These are phyloP conservation scores for Gymnarchus niloticus DNA, from an alignment of 2,113 vertebrate species.

Conservation along the genomic window DNA sequence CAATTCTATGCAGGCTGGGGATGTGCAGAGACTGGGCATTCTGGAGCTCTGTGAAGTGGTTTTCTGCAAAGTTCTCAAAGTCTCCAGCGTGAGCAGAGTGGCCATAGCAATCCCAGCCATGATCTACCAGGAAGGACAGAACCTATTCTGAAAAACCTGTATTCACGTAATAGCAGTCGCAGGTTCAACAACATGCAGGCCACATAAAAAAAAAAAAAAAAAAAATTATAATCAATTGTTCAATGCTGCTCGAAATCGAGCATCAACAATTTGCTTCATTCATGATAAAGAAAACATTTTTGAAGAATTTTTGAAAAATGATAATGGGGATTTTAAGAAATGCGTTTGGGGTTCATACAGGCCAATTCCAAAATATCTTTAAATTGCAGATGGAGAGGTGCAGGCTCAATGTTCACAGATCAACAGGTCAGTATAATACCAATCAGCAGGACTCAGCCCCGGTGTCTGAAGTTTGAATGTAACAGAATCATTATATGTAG, in stretches of 20 bases:
- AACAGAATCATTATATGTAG: background rate
- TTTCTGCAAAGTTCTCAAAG: conserved; percentile 82
- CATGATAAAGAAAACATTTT: no score
- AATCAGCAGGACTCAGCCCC: background rate
- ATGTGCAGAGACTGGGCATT: conserved; percentile 84
- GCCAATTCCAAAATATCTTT: background rate
- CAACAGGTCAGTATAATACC: background rate
- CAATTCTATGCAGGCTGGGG: conserved; percentile 76
- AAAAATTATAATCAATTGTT: background rate
- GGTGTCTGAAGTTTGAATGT: background rate
- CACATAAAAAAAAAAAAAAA: background rate
- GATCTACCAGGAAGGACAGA: conserved; percentile 60
- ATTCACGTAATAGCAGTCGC: background rate
- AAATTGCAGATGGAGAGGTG: background rate
- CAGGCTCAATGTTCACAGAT: background rate
- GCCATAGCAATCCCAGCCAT: conserved; percentile 74
- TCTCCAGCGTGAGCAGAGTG: conserved; percentile 74
- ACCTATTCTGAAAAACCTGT: background rate
- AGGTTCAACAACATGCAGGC: background rate
- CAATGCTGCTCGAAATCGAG: background rate
- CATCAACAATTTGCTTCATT: background rate
- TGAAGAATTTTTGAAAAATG: no score
- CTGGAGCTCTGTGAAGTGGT: conserved; percentile 93
- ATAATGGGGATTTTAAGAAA: background rate
- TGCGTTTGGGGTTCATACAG: background rate